These are phyloP conservation scores for Syndactyla subalaris DNA, from an alignment of 2,797 vertebrate species.

Conservation along the genomic window DNA sequence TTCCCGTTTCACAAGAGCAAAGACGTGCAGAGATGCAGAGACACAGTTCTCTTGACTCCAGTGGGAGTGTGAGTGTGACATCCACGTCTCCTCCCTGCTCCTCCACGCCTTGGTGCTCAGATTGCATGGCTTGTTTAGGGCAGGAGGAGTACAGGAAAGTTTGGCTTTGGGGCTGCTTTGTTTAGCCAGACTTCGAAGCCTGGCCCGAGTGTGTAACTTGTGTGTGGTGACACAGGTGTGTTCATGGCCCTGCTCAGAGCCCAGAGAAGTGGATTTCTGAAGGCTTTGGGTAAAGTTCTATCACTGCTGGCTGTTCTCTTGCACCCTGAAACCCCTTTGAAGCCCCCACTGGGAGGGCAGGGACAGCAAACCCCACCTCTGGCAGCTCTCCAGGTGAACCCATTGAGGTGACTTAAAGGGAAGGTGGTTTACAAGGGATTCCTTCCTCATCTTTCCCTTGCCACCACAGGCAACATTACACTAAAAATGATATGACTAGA, in stretches of 20 bases:
- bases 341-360: neutral
- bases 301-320: neutral
- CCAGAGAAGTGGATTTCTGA: neutral
- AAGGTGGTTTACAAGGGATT: neutral
- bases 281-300: neutral
- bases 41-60: neutral
- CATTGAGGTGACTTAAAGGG: neutral
- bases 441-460: neutral
- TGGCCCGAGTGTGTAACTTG: accelerated
- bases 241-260: neutral
- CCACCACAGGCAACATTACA: neutral
- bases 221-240: neutral
- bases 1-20: neutral
- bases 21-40: neutral
- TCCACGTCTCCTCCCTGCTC: accelerated
- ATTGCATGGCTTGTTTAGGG: neutral
- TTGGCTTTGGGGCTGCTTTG: neutral
- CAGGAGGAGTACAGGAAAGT: accelerated
- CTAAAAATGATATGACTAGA: neutral
- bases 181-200: neutral
- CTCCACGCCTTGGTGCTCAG: neutral
- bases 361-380: neutral
- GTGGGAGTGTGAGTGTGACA: accelerated
- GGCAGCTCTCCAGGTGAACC: neutral
- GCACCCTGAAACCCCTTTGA: neutral